Base-by-base conservation (phyloP, 1,140 invertebrate genomes). In the Leptinotarsa defecta region DNA sequence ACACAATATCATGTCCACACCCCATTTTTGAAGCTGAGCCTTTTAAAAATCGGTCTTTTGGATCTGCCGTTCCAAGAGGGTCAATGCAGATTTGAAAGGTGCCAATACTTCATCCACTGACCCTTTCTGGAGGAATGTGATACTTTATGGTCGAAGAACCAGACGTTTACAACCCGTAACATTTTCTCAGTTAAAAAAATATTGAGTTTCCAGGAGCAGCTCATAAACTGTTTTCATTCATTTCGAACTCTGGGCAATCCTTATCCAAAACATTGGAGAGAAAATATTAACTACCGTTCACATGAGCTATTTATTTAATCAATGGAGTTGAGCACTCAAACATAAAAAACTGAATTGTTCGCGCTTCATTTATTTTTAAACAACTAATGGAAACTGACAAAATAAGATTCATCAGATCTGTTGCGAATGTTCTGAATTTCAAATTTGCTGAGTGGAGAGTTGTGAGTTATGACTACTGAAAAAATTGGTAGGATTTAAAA, bases 391-490 rank as follows among this genome's bases (percentile, higher is more conserved):
- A 57, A 71, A n/a, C 69, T 49, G 69, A 57, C 48, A 3, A 57
- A 71, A 43, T 71, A 43, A 71, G 48, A 57, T 71, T 71, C 69
- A 57, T 71, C 68, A 73, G 68, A 74, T 71, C 68, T 74, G 48
- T 27, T 65, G 6, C 6, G 24, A 68, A n/a, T 57, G 17, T 19
- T 5, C 52, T 57, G 52, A 13, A 57, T 6, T 57, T 57, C 15
- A 57, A 15, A 34, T 6, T 57, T 57, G 52, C 52, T 8, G 34
- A 43, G 34, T n/a, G 15, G 52, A 19, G 52, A n/a, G 6, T n/a
- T 4, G 13, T 57, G 52, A 57, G 52, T 57, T 57, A 57, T 57
- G 52, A 57, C 3, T n/a, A 2, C 52, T 34, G 34, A 43, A 43
- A 43, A 43, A 43, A 11, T 43, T 11, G 0, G 8, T 43, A 43